These are phyloP conservation scores for Lutraria lutraria DNA, from an alignment of 2,888 invertebrate species.

Conservation along the genomic window DNA sequence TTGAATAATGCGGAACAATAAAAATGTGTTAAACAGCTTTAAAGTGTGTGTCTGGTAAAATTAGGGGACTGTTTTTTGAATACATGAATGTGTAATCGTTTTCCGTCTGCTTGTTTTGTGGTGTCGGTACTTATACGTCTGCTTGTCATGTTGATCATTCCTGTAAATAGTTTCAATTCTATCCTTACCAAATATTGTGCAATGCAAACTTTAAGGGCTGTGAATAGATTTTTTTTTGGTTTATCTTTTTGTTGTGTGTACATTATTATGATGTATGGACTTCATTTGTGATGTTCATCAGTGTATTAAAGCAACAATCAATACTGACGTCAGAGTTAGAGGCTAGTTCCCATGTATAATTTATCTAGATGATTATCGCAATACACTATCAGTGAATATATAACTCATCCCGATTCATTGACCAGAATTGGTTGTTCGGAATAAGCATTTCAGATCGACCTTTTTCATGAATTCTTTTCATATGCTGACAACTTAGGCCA, in stretches of 20 bases:
- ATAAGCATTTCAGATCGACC: too few species aligned
- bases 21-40: background rate
- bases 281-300: background rate
- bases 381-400: too few species aligned
- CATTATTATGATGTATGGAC: background rate
- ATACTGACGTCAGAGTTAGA: too few species aligned
- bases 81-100: background rate
- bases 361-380: too few species aligned
- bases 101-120: background rate
- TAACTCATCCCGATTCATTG: too few species aligned
- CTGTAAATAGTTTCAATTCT: slow-evolving; percentile 6
- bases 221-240: slow-evolving; percentile 4
- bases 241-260: slow-evolving; percentile 8
- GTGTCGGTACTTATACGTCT: background rate
- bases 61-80: background rate
- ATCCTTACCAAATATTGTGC: slow-evolving; percentile 17
- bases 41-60: background rate
- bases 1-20: background rate
- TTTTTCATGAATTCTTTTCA: too few species aligned
- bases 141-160: slow-evolving; percentile 11
- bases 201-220: slow-evolving; percentile 13
- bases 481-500: too few species aligned
- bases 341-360: too few species aligned
- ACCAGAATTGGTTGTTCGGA: too few species aligned
- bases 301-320: too few species aligned